Base-by-base conservation (phyloP, 2,888 invertebrate species). In the Phasia obesa region DNA sequence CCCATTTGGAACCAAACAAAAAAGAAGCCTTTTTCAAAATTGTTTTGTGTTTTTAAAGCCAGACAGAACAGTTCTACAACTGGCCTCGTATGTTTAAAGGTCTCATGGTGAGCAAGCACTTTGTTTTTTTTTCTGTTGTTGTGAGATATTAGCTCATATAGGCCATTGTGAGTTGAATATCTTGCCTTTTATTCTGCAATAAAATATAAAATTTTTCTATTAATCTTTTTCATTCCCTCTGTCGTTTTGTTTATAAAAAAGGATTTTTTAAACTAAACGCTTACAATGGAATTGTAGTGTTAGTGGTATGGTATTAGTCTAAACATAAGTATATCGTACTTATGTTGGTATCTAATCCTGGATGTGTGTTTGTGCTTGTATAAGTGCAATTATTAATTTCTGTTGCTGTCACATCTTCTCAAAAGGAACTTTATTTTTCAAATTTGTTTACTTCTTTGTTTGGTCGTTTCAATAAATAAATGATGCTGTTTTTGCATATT, bases 331-430 rank as follows among this genome's bases (percentile, higher is more conserved):
- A 38, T 38, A 13, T 31, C 35, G n/a, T 42, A 17, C 19, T 42
- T 25, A 7, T 62, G 13, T 59, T 47, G n/a, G 9, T 47, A 19
- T 57, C 31, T 71, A 42, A 2, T 53, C 15, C 31, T 59, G 9
- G 42, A 9, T 71, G 47, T 25, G 9, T 59, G 69, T 53, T 38
- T 31, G 4, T n/a, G n/a, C n/a, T 17, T 23, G 51, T 23, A n/a
- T 38, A 7, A 21, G 35, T 67, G 27, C 31, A 23, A 42, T 47
- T 38, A 27, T 62, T 77, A 77, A 69, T 69, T 55, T 77, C 60
- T 81, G 80, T 70, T 75, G 49, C 17, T 81, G 80, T 81, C 80
- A 81, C 70, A 57, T 70, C 62, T 55, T 31, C 74, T 75, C 49
- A 81, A 75, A 62, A 55, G 15, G 69, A 62, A 75, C 38, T 65